Conservation (phyloP, 2,113 vertebrate species). For the Thamnophis sirtalis region DNA sequence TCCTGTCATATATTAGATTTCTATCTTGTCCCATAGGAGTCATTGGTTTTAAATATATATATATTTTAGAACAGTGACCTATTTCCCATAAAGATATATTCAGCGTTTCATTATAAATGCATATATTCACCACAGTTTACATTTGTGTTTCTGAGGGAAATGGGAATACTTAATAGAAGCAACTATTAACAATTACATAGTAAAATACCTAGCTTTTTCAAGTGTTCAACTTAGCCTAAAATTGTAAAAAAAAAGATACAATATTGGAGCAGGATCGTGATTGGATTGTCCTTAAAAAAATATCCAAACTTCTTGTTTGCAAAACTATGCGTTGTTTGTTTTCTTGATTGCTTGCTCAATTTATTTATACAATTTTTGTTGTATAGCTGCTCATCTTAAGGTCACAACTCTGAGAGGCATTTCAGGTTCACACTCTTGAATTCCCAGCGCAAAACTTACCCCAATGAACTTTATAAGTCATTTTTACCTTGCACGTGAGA, state of each 20-base stretch:
- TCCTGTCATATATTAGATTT: background rate
- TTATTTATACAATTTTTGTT: background rate
- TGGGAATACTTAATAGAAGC: background rate
- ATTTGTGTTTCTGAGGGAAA: background rate
- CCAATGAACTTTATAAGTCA: background rate
- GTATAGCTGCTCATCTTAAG: background rate
- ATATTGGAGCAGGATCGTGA: background rate
- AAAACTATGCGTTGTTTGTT: background rate
- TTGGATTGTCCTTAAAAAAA: background rate
- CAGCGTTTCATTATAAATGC: background rate
- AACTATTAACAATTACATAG: background rate
- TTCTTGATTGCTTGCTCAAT: background rate
- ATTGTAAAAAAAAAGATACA: background rate
- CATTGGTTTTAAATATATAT: background rate
- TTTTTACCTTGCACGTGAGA: slow-evolving; percentile 59
- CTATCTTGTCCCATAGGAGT: background rate
- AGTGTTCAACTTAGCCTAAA: background rate
- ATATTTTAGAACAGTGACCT: background rate
- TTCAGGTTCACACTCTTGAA: slow-evolving; percentile 49
- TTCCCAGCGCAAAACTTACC: background rate
- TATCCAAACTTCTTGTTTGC: background rate
- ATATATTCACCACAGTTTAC: background rate
- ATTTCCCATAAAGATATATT: background rate
- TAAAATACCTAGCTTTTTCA: background rate
- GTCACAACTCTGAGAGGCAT: background rate